Evolutionary conservation across 2,888 invertebrate species (phyloP).

Genomic region (Rhyacophila evoluta): DNA sequence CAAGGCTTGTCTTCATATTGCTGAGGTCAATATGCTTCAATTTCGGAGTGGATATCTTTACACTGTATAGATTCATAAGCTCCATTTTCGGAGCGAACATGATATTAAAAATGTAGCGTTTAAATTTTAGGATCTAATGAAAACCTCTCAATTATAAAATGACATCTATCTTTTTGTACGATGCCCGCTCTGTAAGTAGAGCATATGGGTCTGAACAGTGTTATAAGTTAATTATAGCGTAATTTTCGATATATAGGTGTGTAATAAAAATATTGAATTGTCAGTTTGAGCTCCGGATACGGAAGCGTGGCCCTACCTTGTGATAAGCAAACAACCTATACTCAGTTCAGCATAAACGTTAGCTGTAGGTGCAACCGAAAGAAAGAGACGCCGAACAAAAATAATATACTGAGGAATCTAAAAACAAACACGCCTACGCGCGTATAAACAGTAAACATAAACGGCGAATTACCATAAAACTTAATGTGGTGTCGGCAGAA

Average conservation of each 20-base stretch:
- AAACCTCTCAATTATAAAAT: too few species aligned
- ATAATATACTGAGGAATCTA: slow-evolving; percentile 10
- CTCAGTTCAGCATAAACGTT: background rate
- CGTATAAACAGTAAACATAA: background rate
- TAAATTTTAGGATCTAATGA: too few species aligned
- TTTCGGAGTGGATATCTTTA: too few species aligned
- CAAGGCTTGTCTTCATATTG: too few species aligned
- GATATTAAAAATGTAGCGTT: too few species aligned
- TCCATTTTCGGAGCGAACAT: too few species aligned
- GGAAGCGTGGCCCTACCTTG: background rate
- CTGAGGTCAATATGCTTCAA: too few species aligned
- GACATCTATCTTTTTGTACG: too few species aligned
- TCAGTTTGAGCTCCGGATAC: background rate
- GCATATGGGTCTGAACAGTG: too few species aligned
- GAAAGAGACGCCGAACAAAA: background rate
- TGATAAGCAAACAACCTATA: background rate
- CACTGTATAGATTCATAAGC: too few species aligned
- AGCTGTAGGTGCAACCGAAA: background rate
- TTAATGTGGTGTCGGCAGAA: slow-evolving; percentile 20
- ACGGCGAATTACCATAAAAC: background rate
- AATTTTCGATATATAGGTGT: background rate
- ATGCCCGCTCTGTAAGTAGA: too few species aligned
- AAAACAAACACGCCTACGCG: slow-evolving; percentile 11
- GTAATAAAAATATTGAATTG: background rate
- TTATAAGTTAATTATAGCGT: too few species aligned